Percentiles rank a stretch among this genome's conserved stretches.
These are phyloP conservation scores for Pygocentrus nattereri DNA, from an alignment of 2,797 vertebrate species.

Conservation along the genomic window DNA sequence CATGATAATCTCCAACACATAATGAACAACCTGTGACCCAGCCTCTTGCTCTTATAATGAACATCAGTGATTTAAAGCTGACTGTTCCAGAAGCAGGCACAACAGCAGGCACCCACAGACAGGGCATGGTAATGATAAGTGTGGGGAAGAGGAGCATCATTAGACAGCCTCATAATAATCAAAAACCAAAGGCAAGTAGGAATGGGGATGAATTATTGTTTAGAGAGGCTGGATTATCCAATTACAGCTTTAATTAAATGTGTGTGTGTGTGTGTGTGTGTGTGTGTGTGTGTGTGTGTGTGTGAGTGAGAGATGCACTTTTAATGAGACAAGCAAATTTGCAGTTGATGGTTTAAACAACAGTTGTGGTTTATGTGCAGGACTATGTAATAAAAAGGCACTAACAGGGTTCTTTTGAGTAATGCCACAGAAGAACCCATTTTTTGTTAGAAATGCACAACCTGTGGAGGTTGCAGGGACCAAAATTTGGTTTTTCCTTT, in stretches of 20 bases:
- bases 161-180: conserved; percentile 6
- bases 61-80: conserved; percentile 7
- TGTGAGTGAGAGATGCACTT: background rate
- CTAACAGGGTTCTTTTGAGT: no score
- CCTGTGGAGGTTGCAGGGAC: no score
- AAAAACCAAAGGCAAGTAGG: conserved; percentile 5
- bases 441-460: no score
- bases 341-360: conserved; percentile 4
- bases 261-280: background rate
- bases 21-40: background rate
- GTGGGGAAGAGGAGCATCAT: background rate
- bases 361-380: background rate
- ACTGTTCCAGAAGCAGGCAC: background rate
- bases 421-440: no score
- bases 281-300: background rate
- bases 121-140: conserved; percentile 3
- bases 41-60: background rate
- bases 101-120: background rate
- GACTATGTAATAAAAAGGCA: background rate
- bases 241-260: conserved; percentile 25
- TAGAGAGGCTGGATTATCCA: background rate
- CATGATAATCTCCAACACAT: background rate
- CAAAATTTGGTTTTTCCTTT: no score
- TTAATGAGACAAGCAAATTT: background rate
- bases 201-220: conserved; percentile 22